A percentile compares a stretch with the other conserved stretches of the same genome.
phyloP scores from a whole-genome alignment of 1,140 invertebrate species.

The Drosophila erecta region DNA sequence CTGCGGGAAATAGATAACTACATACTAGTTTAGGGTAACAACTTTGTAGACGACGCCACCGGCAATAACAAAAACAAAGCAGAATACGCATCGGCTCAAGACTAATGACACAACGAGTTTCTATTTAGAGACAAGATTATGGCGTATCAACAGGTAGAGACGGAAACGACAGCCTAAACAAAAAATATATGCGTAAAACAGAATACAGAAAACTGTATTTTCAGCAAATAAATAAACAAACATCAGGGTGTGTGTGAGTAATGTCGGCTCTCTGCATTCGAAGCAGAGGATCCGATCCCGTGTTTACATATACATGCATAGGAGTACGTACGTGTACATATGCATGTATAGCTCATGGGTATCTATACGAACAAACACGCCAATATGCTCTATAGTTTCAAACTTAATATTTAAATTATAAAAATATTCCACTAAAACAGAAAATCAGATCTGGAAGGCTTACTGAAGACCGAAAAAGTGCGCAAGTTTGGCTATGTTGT shows the following conservation, averaged over 20 bases:
- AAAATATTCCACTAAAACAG: not conserved
- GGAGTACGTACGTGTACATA: not conserved
- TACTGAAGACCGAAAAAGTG: not conserved
- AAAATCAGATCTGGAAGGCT: too few species aligned
- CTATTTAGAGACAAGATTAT: slow-evolving; percentile 77
- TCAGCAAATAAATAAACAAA: slow-evolving; percentile 64
- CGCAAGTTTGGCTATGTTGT: too few species aligned
- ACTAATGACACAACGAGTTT: slow-evolving; percentile 80
- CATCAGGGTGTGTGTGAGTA: slow-evolving; percentile 32
- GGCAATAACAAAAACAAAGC: slow-evolving; percentile 30
- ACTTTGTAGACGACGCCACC: slow-evolving; percentile 13
- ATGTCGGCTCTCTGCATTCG: slow-evolving; percentile 9
- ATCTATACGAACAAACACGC: not conserved
- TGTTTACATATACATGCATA: not conserved
- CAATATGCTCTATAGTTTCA: not conserved
- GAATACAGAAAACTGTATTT: slow-evolving; percentile 68
- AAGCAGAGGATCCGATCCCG: slow-evolving; percentile 21
- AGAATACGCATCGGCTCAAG: slow-evolving; percentile 40
- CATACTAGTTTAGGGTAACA: slow-evolving; percentile 78
- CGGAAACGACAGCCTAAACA: slow-evolving; percentile 45
- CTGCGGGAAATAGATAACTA: slow-evolving; percentile 62
- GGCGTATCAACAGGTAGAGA: slow-evolving; percentile 79
- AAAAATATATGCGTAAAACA: slow-evolving; percentile 51
- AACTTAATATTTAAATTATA: not conserved
- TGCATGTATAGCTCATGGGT: not conserved